Evolutionary conservation across 2,888 invertebrate species (phyloP), one percentile per base, ranked within the genome.

Genomic region (Polylopha cassiicola): DNA sequence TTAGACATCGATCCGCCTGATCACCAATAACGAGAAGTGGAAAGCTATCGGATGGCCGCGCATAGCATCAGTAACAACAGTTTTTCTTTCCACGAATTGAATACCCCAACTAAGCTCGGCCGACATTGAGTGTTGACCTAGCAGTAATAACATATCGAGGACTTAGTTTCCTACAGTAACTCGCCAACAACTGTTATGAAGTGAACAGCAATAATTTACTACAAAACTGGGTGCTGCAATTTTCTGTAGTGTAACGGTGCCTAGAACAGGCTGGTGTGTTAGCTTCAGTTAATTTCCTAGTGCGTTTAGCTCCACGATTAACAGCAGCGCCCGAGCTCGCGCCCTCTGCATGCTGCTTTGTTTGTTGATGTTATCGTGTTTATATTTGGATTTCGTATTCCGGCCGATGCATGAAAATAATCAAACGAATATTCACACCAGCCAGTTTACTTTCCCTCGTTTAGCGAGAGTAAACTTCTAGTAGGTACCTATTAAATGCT

Each of bases 361-460:
- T 20, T 14, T 22, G 9, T n/a, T n/a, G n/a, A 6, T 2, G 20
- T 29, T 23, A 24, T 21, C 21, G 11, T 30, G 17, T 22, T 34
- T 8, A 34, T 29, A 34, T 23, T 24, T 30, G 15, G 24, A 41
- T 41, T 33, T 39, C 23, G 21, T 30, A 23, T 28, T 27, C 26
- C 22, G 21, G 27, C 18, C 20, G 20, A 21, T 44, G 44, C 34
- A 37, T 42, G 44, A 39, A 42, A 46, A 46, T 37, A 23, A 33
- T 33, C 37, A 43, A 44, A 44, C 36, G 26, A 37, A 34, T 44
- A 46, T 41, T 28, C 17, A 58, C 54, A 60, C 55, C 55, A 51
- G 56, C 51, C 50, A 54, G 62, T 65, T 59, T 57, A 77, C 80
- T 80, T 80, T 80, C 80, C 71, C 72, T 72, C 38, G 48, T 46